A percentile compares a stretch with the other conserved stretches of the same genome.
Evolutionary conservation across 2,888 invertebrate species (phyloP).

Genomic region (Epinotia bilunana): DNA sequence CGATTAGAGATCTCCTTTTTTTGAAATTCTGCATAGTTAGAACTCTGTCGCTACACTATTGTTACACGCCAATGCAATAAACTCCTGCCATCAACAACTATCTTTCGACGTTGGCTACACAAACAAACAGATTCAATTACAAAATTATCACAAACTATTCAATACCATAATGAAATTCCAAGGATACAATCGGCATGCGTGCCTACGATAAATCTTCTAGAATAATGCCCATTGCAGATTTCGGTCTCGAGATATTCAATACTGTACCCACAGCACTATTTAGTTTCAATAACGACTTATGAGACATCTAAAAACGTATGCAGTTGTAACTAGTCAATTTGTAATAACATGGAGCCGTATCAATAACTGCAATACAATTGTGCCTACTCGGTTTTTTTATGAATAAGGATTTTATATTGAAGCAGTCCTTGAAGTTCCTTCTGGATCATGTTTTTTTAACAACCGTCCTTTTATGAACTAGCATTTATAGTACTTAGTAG

Average conservation of each 20-base stretch:
- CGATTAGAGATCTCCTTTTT: too few relatives aligned
- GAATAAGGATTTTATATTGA: conserved; percentile 40
- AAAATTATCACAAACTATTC: conserved; percentile 39
- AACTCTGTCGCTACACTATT: too few relatives aligned
- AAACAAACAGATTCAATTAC: conserved; percentile 1
- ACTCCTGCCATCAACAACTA: too few relatives aligned
- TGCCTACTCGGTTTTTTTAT: conserved; percentile 31
- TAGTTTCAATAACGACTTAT: not conserved
- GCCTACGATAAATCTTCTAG: conserved; percentile 59
- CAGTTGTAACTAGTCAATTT: not conserved
- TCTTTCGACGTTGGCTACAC: not conserved
- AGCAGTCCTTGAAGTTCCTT: conserved; percentile 27
- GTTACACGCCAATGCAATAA: too few relatives aligned
- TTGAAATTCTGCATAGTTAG: too few relatives aligned
- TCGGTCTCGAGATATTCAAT: conserved; percentile 60
- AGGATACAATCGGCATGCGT: conserved; percentile 59
- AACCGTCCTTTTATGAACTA: too few relatives aligned
- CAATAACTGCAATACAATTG: conserved; percentile 43
- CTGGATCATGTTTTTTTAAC: not conserved
- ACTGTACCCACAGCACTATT: conserved; percentile 48
- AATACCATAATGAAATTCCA: conserved; percentile 29
- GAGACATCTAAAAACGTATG: not conserved
- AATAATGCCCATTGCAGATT: conserved; percentile 58
- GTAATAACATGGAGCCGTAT: conserved; percentile 4
- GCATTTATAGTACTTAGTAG: too few relatives aligned